These are phyloP conservation scores for Malacoctenus gilli DNA, from an alignment of 2,797 vertebrate species.

Conservation along the genomic window DNA sequence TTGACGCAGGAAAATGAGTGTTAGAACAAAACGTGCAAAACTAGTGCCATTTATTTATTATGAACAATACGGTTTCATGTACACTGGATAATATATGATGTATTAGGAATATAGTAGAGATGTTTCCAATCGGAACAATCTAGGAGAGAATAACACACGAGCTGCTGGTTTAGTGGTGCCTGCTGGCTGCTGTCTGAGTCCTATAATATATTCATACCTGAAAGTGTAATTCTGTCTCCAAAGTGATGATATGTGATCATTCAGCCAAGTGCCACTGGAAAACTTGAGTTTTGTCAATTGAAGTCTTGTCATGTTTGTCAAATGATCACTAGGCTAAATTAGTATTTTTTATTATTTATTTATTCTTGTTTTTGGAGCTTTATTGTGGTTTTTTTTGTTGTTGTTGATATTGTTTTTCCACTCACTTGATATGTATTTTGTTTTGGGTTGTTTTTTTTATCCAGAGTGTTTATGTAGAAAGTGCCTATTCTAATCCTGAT, in stretches of 20 bases:
- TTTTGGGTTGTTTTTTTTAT: too few relatives aligned
- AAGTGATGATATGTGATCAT: conserved; percentile 63
- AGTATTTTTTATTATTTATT: conserved; percentile 38
- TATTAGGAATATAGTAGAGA: conserved; percentile 5
- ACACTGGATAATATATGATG: conserved; percentile 17
- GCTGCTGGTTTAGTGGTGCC: conserved; percentile 58
- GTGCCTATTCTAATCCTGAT: conserved; percentile 86
- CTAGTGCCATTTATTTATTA: conserved; percentile 56
- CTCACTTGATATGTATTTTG: conserved; percentile 70
- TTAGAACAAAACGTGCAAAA: conserved; percentile 8
- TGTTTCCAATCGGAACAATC: conserved; percentile 34
- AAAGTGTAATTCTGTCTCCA: conserved; percentile 66
- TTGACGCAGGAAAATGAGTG: conserved; percentile 52
- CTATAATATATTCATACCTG: conserved; percentile 50
- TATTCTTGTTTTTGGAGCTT: conserved; percentile 34
- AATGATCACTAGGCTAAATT: conserved; percentile 30
- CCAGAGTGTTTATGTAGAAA: conserved; percentile 87
- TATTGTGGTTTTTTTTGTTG: conserved; percentile 10
- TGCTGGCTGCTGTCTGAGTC: conserved; percentile 63
- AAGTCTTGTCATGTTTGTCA: conserved; percentile 54
- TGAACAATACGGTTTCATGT: conserved; percentile 42
- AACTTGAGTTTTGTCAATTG: conserved; percentile 52
- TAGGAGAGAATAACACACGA: conserved; percentile 39
- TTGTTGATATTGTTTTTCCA: conserved; percentile 53
- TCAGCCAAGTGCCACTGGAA: conserved; percentile 75